Evolutionary conservation across 2,113 vertebrate genomes (phyloP), one percentile per base, ranked within the genome.

Genomic region (Chaetura pelagica): DNA sequence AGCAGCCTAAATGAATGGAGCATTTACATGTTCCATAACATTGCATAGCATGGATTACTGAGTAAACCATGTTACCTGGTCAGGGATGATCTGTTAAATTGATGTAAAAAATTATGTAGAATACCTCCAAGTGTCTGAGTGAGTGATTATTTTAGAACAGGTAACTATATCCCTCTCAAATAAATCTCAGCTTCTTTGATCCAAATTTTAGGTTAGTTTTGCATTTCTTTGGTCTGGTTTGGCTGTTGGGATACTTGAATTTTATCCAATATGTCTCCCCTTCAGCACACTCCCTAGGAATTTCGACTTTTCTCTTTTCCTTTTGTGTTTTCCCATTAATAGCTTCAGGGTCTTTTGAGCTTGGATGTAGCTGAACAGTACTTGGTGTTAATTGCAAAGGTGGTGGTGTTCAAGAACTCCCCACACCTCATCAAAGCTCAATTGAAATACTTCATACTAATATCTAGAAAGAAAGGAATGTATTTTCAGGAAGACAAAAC

Each of bases 181-280:
- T 61, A 87, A 73, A 55, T 90, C 49, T 73, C 67, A 77, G n/a
- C 63, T 77, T 72, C 71, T 79, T 95, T 69, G 40, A 80, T 95
- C 18, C 19, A 66, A 44, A 49, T 69, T 89, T 84, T 84, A 80
- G 68, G 27, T 84, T 32, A 52, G 4, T 88, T 90, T 46, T 89
- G 55, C 46, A 35, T 73, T 83, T 84, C 35, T 35, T 82, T 79
- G 69, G 40, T 77, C 34, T 80, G 30, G 6, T 49, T 88, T 84
- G 68, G n/a, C 46, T 91, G 30, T 92, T n/a, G 54, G 71, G 38
- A 76, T 71, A 29, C 61, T 81, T 89, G 44, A 32, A 49, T 90
- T 91, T 91, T 68, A 49, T 58, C 62, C 57, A 29, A 21, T 52
- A 44, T 4, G 7, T 29, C 15, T 72, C 14, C 22, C 32, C 8